Evolutionary conservation across 35 echinoderm and acorn worm species (phyloP).

Genomic region (Apostichopus parvimensis): DNA sequence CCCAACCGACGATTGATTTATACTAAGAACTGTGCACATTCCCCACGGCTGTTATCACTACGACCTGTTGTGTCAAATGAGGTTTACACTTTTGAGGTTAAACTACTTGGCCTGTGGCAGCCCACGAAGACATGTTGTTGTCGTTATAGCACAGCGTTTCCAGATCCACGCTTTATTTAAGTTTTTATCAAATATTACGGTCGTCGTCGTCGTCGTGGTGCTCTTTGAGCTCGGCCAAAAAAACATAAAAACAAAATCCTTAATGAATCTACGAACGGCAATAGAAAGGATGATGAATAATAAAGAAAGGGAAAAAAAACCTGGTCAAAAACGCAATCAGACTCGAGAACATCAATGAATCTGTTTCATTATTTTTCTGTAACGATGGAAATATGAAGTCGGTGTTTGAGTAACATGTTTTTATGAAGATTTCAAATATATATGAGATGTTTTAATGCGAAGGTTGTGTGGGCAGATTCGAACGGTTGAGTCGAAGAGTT

Average conservation of each 20-base stretch:
- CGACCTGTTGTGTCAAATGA: constrained; percentile 36
- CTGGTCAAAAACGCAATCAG: background rate
- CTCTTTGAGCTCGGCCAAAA: background rate
- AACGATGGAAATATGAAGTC: constrained; percentile 3
- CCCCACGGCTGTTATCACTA: background rate
- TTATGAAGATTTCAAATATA: background rate
- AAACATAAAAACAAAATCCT: background rate
- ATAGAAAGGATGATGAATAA: too few relatives aligned
- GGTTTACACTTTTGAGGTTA: constrained; percentile 41
- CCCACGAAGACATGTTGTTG: background rate
- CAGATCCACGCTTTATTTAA: too few relatives aligned
- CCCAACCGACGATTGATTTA: constrained; percentile 26
- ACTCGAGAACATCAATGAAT: background rate
- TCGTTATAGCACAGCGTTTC: too few relatives aligned
- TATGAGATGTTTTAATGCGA: background rate
- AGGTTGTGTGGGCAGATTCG: background rate
- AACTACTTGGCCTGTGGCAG: constrained; percentile 13
- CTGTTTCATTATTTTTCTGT: background rate
- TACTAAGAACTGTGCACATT: background rate
- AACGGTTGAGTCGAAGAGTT: background rate
- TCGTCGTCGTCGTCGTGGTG: background rate
- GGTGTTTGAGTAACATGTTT: background rate
- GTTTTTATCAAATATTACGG: too few relatives aligned
- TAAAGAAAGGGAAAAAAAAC: too few relatives aligned
- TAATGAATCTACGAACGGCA: background rate